A percentile compares a stretch with the other conserved stretches of the same genome.
phyloP scores from a whole-genome alignment of 2,113 vertebrate species.

The Aegithalos caudatus region DNA sequence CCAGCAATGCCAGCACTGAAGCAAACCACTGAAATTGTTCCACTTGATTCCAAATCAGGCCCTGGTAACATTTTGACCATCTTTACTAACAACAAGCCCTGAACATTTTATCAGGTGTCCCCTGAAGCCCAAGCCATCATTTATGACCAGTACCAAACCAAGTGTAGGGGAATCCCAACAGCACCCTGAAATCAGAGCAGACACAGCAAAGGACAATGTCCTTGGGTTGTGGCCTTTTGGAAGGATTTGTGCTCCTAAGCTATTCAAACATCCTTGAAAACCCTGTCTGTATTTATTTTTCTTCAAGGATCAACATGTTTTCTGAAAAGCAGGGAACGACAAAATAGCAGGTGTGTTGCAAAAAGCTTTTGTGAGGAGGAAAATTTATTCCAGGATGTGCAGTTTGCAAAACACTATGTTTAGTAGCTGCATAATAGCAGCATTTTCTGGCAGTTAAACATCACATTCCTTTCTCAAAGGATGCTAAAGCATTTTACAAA shows the following conservation, averaged over 20 bases:
- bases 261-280: background rate
- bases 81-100: background rate
- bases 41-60: background rate
- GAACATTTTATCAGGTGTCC: background rate
- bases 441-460: slow-evolving; percentile 43
- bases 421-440: slow-evolving; percentile 31
- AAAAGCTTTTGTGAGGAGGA: background rate
- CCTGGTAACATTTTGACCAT: rapidly evolving
- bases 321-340: background rate
- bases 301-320: slow-evolving; percentile 14
- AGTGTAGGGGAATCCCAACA: background rate
- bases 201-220: background rate
- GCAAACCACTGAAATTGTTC: background rate
- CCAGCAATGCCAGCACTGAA: background rate
- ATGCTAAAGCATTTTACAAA: slow-evolving; percentile 35
- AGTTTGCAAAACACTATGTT: slow-evolving; percentile 48
- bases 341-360: background rate
- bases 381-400: slow-evolving; percentile 27
- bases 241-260: background rate
- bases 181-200: background rate
- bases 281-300: background rate
- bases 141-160: background rate
- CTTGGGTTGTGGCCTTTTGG: background rate
- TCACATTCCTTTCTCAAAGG: slow-evolving; percentile 26
- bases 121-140: background rate